Percentiles rank a stretch among this genome's conserved stretches.
phyloP scores from a whole-genome alignment of 2,888 invertebrate genomes.

The Oscheius sp. region DNA sequence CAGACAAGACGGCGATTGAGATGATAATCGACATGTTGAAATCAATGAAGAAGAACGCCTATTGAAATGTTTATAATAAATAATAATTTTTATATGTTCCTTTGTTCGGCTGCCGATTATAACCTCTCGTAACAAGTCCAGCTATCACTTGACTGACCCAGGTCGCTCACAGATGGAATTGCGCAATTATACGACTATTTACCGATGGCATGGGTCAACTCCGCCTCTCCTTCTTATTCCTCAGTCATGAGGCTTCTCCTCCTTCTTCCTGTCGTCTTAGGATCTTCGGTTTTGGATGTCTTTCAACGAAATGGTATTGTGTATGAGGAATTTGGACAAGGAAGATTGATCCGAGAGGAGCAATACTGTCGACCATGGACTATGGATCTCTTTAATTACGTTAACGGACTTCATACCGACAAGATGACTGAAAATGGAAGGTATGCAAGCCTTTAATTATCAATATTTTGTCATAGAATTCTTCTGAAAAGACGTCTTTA shows the following conservation, averaged over 20 bases:
- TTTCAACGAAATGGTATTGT: constrained; percentile 48
- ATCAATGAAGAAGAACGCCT: constrained; percentile 3
- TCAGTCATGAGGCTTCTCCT: constrained; percentile 15
- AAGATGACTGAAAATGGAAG: constrained; percentile 46
- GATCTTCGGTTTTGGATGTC: constrained; percentile 37
- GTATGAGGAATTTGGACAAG: constrained; percentile 49
- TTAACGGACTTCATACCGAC: constrained; percentile 42
- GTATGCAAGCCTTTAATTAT: not conserved
- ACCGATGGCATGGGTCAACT: not conserved
- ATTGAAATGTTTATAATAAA: not conserved
- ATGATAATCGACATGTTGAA: constrained; percentile 18
- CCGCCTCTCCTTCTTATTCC: too few relatives aligned
- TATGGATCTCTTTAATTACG: constrained; percentile 42
- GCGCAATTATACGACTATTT: constrained; percentile 21
- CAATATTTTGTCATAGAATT: constrained; percentile 14
- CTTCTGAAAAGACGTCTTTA: constrained; percentile 42
- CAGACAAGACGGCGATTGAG: constrained; percentile 1
- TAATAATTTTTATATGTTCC: too few relatives aligned
- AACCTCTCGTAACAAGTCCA: too few relatives aligned
- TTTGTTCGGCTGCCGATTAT: too few relatives aligned
- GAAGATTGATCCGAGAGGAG: constrained; percentile 42
- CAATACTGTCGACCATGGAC: constrained; percentile 44
- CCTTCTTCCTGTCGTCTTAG: not conserved
- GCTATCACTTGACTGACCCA: too few relatives aligned
- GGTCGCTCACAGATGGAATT: too few relatives aligned